These are phyloP conservation scores for Apodemia hepburni DNA, from an alignment of 2,888 invertebrate species.

Conservation along the genomic window DNA sequence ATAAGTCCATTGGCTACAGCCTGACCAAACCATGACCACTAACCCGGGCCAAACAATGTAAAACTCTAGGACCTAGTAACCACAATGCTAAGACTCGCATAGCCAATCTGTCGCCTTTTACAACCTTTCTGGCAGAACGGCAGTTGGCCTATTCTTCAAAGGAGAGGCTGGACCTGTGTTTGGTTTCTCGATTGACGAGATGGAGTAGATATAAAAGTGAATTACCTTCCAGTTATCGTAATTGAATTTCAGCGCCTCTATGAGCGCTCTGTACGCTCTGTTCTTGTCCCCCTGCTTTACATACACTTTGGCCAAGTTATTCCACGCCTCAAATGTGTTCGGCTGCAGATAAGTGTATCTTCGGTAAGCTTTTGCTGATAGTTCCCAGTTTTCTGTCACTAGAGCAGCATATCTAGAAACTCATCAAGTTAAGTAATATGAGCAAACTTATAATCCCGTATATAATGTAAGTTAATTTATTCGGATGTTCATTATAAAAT, in stretches of 20 bases:
- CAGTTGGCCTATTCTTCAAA: too few species aligned
- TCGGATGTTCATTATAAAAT: not conserved
- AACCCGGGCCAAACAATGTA: too few species aligned
- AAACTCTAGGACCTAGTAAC: too few species aligned
- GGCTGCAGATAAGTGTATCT: slow-evolving; percentile 93
- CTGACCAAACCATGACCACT: too few species aligned
- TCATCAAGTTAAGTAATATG: slow-evolving; percentile 2
- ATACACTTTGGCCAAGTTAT: slow-evolving; percentile 97
- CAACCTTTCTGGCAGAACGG: too few species aligned
- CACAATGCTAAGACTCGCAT: too few species aligned
- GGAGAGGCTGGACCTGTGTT: too few species aligned
- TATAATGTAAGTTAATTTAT: too few species aligned
- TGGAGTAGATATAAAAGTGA: not conserved
- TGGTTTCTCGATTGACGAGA: too few species aligned
- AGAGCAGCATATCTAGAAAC: slow-evolving; percentile 85
- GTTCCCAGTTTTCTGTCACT: slow-evolving; percentile 87
- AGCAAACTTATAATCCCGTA: not conserved
- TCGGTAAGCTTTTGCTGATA: slow-evolving; percentile 91
- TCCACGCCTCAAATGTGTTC: slow-evolving; percentile 97
- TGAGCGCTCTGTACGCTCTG: slow-evolving; percentile 90
- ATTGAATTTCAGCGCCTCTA: slow-evolving; percentile 95
- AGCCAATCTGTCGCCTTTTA: too few species aligned
- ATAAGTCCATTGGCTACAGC: too few species aligned
- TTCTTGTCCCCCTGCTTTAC: slow-evolving; percentile 92
- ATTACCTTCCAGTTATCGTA: slow-evolving; percentile 94